These are phyloP conservation scores for Carassius gibelio DNA, from an alignment of 2,113 vertebrate species.

Conservation along the genomic window DNA sequence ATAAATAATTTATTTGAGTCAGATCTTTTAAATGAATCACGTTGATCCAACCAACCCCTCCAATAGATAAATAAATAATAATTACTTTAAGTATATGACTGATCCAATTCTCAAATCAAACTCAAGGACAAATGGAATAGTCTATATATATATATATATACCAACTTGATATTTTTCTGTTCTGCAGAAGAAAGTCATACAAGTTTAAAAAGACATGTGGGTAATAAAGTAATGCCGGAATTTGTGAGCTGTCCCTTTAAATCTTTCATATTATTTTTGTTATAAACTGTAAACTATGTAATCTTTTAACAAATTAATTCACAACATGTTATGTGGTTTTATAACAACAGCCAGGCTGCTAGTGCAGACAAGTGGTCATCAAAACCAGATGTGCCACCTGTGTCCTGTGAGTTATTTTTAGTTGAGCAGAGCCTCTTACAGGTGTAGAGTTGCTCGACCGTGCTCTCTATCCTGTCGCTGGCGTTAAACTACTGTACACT, in stretches of 20 bases:
- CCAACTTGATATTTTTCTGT: too few relatives aligned
- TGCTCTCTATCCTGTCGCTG: neutral
- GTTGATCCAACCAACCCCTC: neutral
- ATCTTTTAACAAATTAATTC: neutral
- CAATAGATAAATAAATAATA: too few relatives aligned
- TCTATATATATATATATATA: too few relatives aligned
- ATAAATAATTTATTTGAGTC: neutral
- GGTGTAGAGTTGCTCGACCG: neutral
- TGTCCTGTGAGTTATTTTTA: constrained; percentile 21
- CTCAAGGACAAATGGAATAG: neutral
- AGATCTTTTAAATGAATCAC: neutral
- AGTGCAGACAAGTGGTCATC: neutral
- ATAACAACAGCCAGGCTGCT: neutral
- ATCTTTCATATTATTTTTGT: neutral
- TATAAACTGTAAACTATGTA: neutral
- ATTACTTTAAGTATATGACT: neutral
- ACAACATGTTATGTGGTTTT: neutral
- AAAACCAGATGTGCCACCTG: neutral
- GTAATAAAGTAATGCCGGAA: neutral
- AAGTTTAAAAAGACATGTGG: neutral
- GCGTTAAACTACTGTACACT: neutral
- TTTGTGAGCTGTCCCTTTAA: neutral
- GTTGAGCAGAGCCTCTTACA: neutral
- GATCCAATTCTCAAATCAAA: neutral
- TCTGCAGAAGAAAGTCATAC: neutral